Evolutionary conservation across 1,140 invertebrate genomes (phyloP), one percentile per base, ranked within the genome.

Genomic region (Maconellicoccus hirsutus): DNA sequence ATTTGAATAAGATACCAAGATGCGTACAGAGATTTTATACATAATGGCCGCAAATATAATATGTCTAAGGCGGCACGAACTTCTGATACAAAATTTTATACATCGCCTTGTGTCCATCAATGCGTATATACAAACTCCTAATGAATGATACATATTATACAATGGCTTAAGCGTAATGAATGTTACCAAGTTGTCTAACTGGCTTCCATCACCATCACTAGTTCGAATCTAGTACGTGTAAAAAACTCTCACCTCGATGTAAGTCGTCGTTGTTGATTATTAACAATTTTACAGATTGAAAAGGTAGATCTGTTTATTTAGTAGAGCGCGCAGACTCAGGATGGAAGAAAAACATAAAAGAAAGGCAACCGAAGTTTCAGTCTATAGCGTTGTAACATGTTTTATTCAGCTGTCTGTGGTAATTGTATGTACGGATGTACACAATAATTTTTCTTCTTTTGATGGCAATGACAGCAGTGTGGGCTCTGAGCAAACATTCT

Each of bases 391-490:
- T 66, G 61, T 66, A 66, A 66, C 61, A 66, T 26, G 61, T 66
- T 66, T 66, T 66, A 66, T 66, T 66, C 61, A 66, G 61, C 61
- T 66, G 61, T 66, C 61, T 66, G 10, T 66, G 61, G 61, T 66
- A 66, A 66, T 66, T 66, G 61, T 66, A 66, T 19, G 61, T 66
- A 66, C 61, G 61, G 61, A 66, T 66, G 61, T 66, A 66, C 61
- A 66, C 61, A 66, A 66, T 66, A 66, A 66, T 66, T 66, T 66
- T 66, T 66, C 61, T 66, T 66, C 61, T 66, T 66, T 66, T 66
- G 61, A 66, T 66, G 4, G 61, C 61, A 66, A 26, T 66, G 61
- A 66, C 61, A 66, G 61, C 61, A 66, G 61, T 66, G 61, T 66
- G 61, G 61, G 61, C 61, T 66, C 61, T 66, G 61, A 66, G 61